A percentile compares a stretch with the other conserved stretches of the same genome.
Conservation (phyloP, 1,140 invertebrate species). For the Drosophila rufa region DNA sequence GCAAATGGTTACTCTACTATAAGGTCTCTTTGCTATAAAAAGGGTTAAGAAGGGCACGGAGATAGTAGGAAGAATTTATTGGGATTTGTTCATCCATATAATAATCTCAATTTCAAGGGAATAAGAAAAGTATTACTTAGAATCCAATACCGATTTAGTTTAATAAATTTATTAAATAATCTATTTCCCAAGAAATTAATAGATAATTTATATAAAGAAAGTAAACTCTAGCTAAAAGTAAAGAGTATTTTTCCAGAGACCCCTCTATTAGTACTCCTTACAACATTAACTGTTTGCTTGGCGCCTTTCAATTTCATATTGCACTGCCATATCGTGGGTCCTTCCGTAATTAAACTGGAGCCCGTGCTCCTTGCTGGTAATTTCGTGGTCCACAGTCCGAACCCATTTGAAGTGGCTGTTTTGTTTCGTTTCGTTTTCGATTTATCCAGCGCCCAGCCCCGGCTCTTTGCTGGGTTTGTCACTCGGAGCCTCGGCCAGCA, state of each 20-base stretch:
- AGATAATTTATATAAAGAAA: too few species aligned
- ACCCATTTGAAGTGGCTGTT: constrained; percentile 52
- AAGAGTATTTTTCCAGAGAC: background rate
- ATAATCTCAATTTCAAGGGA: too few species aligned
- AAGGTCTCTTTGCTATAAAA: background rate
- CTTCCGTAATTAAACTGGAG: constrained; percentile 59
- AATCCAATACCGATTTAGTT: too few species aligned
- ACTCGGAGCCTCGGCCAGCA: constrained; percentile 65
- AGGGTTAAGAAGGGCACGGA: too few species aligned
- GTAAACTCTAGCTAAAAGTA: background rate
- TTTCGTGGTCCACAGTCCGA: constrained; percentile 52
- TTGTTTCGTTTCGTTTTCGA: constrained; percentile 43
- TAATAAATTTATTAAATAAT: too few species aligned
- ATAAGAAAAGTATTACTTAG: too few species aligned
- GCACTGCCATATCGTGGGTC: constrained; percentile 13
- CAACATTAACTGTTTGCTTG: background rate
- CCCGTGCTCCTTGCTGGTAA: constrained; percentile 30
- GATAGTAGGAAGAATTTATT: too few species aligned
- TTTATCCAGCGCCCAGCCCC: constrained; percentile 11
- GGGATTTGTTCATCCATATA: too few species aligned
- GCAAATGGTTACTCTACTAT: constrained; percentile 10
- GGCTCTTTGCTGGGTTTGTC: constrained; percentile 46
- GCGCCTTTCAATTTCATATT: constrained; percentile 48
- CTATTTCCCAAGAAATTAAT: too few species aligned
- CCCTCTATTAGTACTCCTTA: too few species aligned